phyloP scores from a whole-genome alignment of 2,888 invertebrate species.

The Flexamia atlantica region DNA sequence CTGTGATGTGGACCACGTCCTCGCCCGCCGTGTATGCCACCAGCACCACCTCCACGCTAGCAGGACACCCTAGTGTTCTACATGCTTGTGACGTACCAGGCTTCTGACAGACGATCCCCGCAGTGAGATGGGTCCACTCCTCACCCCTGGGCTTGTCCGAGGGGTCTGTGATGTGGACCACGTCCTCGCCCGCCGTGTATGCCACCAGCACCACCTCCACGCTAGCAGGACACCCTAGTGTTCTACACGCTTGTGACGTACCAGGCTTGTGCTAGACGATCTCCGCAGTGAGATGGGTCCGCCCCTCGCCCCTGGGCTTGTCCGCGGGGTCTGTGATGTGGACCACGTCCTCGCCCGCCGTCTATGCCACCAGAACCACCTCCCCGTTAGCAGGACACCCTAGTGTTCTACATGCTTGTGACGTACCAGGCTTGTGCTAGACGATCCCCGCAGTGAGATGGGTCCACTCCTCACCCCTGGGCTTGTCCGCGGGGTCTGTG shows the following conservation, averaged over 20 bases:
- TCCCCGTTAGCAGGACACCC: constrained; percentile 70
- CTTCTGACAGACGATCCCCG: constrained; percentile 52
- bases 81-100: no score
- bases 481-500: no score
- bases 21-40: constrained; percentile 69
- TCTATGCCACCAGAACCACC: constrained; percentile 70
- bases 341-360: constrained; percentile 69
- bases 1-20: constrained; percentile 44
- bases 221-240: constrained; percentile 68
- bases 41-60: constrained; percentile 70
- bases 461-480: neutral
- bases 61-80: no score
- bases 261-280: constrained; percentile 4
- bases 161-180: constrained; percentile 60
- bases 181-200: constrained; percentile 68
- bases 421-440: neutral
- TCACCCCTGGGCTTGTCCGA: constrained; percentile 45
- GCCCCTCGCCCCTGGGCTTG: no score
- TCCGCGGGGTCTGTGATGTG: no score
- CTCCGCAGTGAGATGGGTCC: constrained; percentile 22
- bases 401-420: constrained; percentile 56
- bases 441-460: constrained; percentile 16
- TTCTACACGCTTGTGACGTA: constrained; percentile 26
- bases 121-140: constrained; percentile 22
- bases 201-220: constrained; percentile 71